A percentile compares a stretch with the other conserved stretches of the same genome.
These are phyloP conservation scores for Mactra quadrangularis DNA, from an alignment of 1,140 invertebrate genomes.

Conservation along the genomic window DNA sequence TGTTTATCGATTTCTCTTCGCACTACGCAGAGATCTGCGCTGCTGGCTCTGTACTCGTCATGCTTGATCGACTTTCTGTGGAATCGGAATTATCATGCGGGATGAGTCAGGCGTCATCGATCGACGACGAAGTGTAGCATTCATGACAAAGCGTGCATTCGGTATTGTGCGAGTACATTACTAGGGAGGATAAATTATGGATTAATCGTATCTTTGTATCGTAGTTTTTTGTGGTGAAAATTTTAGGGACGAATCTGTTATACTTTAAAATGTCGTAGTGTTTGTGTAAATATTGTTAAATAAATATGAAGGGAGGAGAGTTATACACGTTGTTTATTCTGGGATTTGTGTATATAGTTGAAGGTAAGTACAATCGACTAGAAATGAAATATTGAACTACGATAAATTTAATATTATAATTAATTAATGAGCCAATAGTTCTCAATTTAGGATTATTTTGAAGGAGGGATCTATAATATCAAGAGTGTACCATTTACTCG, in stretches of 20 bases:
- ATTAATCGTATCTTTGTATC: neutral
- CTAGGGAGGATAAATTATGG: neutral
- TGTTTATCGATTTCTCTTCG: constrained; percentile 10
- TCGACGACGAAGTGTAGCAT: neutral
- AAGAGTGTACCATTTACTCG: no score
- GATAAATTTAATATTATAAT: no score
- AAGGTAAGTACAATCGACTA: no score
- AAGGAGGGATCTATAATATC: no score
- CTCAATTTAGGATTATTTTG: no score
- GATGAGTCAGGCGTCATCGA: constrained; percentile 34
- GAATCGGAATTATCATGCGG: constrained; percentile 38
- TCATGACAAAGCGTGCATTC: neutral
- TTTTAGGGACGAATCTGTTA: neutral
- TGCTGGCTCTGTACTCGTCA: constrained; percentile 6
- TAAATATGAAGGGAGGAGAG: no score
- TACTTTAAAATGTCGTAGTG: neutral
- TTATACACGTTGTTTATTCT: no score
- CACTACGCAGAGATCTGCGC: constrained; percentile 4
- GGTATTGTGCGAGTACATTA: neutral
- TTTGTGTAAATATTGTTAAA: neutral
- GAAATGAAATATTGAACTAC: no score
- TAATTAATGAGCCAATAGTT: no score
- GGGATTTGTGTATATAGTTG: no score
- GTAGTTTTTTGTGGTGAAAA: neutral
- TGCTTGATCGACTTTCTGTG: constrained; percentile 21